Conservation (phyloP, 2,888 invertebrate species). For the Autographa pulchrina region DNA sequence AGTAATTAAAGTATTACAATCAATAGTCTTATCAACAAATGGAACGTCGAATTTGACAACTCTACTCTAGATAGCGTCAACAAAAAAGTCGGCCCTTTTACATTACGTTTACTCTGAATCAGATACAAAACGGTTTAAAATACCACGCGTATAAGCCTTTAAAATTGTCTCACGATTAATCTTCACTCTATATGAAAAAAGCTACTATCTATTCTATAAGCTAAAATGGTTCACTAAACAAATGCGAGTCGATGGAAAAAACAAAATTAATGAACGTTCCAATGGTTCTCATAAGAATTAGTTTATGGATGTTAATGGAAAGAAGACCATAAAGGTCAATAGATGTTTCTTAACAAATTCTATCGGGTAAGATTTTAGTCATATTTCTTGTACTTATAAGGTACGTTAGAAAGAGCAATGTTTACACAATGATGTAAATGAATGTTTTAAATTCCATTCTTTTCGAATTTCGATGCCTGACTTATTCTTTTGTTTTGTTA, state of each 20-base stretch:
- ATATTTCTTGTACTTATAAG: conserved; percentile 65
- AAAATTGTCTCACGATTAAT: conserved; percentile 73
- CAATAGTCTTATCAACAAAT: conserved; percentile 30
- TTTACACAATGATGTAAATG: conserved; percentile 49
- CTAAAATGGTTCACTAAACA: conserved; percentile 67
- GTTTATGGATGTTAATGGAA: conserved; percentile 74
- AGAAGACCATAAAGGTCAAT: conserved; percentile 71
- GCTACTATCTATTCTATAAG: conserved; percentile 71
- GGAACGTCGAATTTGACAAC: conserved; percentile 43
- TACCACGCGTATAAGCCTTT: conserved; percentile 73
- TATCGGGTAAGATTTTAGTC: conserved; percentile 65
- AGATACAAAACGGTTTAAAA: conserved; percentile 65
- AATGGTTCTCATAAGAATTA: conserved; percentile 68
- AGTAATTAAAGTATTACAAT: conserved; percentile 28
- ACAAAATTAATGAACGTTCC: conserved; percentile 68
- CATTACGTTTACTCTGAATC: conserved; percentile 64
- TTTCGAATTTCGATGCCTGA: conserved; percentile 57
- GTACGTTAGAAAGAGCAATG: conserved; percentile 61
- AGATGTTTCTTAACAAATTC: conserved; percentile 70
- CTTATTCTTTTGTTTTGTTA: conserved; percentile 70
- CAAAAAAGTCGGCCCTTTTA: conserved; percentile 66
- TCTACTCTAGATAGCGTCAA: conserved; percentile 53
- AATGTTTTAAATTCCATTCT: conserved; percentile 64
- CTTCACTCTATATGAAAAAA: conserved; percentile 65
- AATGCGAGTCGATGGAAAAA: conserved; percentile 64